A percentile compares a stretch with the other conserved stretches of the same genome.
Evolutionary conservation across 1,140 invertebrate genomes (phyloP).

Genomic region (Phenacoccus solenopsis): DNA sequence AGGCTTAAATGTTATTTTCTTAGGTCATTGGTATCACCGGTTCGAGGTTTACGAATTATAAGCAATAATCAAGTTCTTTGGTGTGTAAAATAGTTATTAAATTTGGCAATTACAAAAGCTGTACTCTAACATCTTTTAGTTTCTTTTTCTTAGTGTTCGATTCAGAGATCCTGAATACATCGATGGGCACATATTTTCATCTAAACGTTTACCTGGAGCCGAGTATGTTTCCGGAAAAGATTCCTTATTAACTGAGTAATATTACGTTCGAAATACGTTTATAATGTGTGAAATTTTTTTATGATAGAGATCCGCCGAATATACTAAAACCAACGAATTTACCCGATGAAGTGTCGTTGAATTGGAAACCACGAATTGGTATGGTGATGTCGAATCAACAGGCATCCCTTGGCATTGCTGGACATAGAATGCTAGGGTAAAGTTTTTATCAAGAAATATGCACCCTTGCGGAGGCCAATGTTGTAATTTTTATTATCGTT

Average conservation of each 20-base stretch:
- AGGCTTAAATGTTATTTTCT: constrained; percentile 24
- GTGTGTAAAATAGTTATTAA: constrained; percentile 29
- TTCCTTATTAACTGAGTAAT: no score
- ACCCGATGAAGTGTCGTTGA: constrained; percentile 41
- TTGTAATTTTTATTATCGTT: neutral
- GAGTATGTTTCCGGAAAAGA: neutral
- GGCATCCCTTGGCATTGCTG: constrained; percentile 47
- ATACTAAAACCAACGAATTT: constrained; percentile 72
- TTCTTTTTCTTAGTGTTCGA: constrained; percentile 44
- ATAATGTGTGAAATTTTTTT: constrained; percentile 19
- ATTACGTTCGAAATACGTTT: neutral
- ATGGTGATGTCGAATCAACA: constrained; percentile 48
- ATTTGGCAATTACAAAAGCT: no score
- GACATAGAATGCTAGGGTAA: constrained; percentile 49
- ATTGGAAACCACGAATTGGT: constrained; percentile 59
- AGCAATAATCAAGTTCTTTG: constrained; percentile 38
- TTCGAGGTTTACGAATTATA: constrained; percentile 47
- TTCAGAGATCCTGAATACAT: constrained; percentile 71
- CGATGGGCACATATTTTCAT: constrained; percentile 29
- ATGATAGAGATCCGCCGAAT: constrained; percentile 44
- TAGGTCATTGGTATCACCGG: constrained; percentile 53
- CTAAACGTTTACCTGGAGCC: neutral
- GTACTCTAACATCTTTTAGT: neutral
- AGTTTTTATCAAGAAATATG: no score
- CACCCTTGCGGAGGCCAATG: neutral